Base-by-base conservation (phyloP, 2,797 vertebrate genomes). In the Sebastolobus altivelis region DNA sequence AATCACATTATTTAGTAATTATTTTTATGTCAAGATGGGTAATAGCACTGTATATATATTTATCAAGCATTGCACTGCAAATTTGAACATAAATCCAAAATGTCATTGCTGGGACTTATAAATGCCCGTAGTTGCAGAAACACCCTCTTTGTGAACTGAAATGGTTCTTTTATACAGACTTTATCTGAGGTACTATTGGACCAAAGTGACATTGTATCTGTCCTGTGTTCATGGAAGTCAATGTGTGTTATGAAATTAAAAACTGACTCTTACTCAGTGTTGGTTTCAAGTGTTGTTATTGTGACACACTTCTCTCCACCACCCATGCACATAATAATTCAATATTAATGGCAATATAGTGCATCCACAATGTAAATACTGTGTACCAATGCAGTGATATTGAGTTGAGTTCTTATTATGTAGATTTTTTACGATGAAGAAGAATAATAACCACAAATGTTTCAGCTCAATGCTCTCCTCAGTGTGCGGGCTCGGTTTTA, bases 121-220 rank as follows among this genome's bases (percentile, higher is more conserved):
- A 46, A 46, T 46, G 43, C 16, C 43, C 8, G 18, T 49, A 49
- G 46, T 49, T 49, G 1, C 46, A 49, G 46, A 49, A 49, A 1
- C 46, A 20, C 18, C 46, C 46, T 49, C 18, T 0, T 46, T 82
- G 65, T 83, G 68, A 90, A 52, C 61, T 76, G 56, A 80, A 75
- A 60, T 10, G 18, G n/a, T 70, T 75, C 54, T 77, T 88, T 88
- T 87, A 49, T 80, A 85, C 76, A 84, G 58, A 73, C 55, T 86
- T 84, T 90, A 85, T 81, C 61, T 3, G 35, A 84, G 75, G 78
- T 89, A 89, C 83, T 83, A 65, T 85, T 81, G 81, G 85, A 92
- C 89, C 89, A 93, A 93, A 91, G 83, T 89, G 62, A 78, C 85
- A 82, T 72, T 75, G 81, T 90, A 75, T 87, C n/a, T 88, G 82